Evolutionary conservation across 2,113 vertebrate genomes (phyloP), one percentile per base, ranked within the genome.

Genomic region (Oreochromis niloticus): DNA sequence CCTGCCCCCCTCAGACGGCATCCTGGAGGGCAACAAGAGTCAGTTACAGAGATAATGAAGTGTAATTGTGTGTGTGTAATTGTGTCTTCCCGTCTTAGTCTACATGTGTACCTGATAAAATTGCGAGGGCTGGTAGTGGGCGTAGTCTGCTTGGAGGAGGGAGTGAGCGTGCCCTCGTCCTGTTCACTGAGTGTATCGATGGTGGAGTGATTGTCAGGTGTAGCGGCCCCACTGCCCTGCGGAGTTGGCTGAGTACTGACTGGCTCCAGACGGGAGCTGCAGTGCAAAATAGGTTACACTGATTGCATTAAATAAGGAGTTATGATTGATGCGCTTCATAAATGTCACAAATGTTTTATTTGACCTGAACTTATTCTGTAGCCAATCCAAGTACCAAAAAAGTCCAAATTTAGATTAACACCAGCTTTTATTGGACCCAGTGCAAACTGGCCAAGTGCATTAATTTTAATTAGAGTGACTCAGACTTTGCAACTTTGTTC

Each of bases 171-270:
- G 85, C 97, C 98, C 94, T 99, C 98, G 5, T 99, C 98, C 94
- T 99, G 98, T 56, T 99, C 98, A 39, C 98, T 99, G 94, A 99
- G 97, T 1, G 98, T 98, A 80, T 99, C 98, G 0, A 98, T 98
- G 91, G 95, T 84, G 27, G 98, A 97, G 95, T 98, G 97, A 95
- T 97, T 98, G 94, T 99, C 99, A 2, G 98, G 98, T 0, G 97
- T 97, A 19, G 97, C 95, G 8, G 97, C 94, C 19, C 98, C 97
- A 6, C 97, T 98, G 82, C 97, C 96, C 91, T 97, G 98, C 22
- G 97, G 97, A 34, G 97, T 97, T 24, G 97, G 96, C 95, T 97
- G 97, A 86, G 96, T 94, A 57, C 97, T 96, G 55, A 97, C 97
- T 4, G 98, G 97, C 92, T 99, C 98, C 86, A 99, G 95, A 5